Evolutionary conservation across 2,797 vertebrate species (phyloP).

Genomic region (Thamnophis elegans): DNA sequence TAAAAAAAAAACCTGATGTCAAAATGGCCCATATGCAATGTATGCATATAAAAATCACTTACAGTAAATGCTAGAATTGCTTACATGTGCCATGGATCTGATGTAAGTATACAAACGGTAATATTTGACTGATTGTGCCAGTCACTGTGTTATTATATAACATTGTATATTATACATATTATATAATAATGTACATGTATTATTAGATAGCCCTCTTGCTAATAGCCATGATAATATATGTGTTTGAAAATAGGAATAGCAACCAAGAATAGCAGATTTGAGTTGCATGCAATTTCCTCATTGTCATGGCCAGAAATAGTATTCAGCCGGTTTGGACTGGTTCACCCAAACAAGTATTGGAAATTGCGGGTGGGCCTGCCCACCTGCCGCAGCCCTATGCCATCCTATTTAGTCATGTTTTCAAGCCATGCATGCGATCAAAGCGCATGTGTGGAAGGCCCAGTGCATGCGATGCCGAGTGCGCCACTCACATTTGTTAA

Average conservation of each 20-base stretch:
- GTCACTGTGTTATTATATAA: background rate
- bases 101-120: background rate
- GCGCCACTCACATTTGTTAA: no score
- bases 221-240: background rate
- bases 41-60: background rate
- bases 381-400: no score
- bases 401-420: no score
- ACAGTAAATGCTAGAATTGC: background rate
- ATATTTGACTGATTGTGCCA: background rate
- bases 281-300: background rate
- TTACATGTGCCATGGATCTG: background rate
- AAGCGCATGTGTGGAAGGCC: no score
- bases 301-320: background rate
- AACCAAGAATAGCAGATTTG: background rate
- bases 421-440: no score
- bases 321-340: no score
- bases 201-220: background rate
- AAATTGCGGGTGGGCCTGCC: no score
- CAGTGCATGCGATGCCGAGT: no score
- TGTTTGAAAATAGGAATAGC: background rate
- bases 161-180: no score
- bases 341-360: no score
- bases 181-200: no score
- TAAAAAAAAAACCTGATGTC: background rate
- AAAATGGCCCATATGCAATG: background rate